Evolutionary conservation across 1,140 invertebrate species (phyloP), one percentile per base, ranked within the genome.

Genomic region (Lepidurus couesii): DNA sequence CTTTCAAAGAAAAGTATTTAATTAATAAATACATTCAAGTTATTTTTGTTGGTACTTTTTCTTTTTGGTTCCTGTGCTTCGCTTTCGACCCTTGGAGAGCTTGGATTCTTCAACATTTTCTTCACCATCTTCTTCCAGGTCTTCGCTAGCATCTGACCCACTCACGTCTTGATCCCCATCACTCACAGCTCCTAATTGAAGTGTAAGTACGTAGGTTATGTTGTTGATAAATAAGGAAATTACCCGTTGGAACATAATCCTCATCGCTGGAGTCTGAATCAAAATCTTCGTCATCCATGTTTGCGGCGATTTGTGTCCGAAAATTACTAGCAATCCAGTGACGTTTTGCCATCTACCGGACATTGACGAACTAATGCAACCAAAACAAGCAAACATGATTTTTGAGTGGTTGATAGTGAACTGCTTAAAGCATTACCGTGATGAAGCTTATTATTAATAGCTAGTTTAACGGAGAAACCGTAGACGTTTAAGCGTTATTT

Each of bases 221-320:
- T 45, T 47, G 0, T 42, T 21, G 7, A 77, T 7, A 65, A 3
- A 24, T 45, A 77, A 77, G 11, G n/a, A 3, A 42, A 44, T 16
- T 73, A 78, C 77, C 77, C 42, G 77, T 74, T 73, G 77, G 77
- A 11, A 78, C 53, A 43, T 78, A 78, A 43, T 78, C 77, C 13
- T 78, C 77, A 21, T 78, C 77, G 26, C 77, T 78, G 24, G 77
- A 34, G 74, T 78, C 77, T 21, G 77, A 78, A 9, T 65, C 73
- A 78, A 34, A 78, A 44, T 44, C n/a, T 44, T 78, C 77, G 16
- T 78, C 73, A 42, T 78, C 53, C 77, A 78, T 78, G n/a, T 21
- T 77, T 65, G 34, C 34, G 34, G 34, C 34, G 16, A 65, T 21
- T 65, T 65, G 16, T 65, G 8, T 1, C 16, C 53, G 13, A 65